Percentiles rank a stretch among this genome's conserved stretches.
Evolutionary conservation across 1,140 invertebrate genomes (phyloP).

Genomic region (Glossosoma conforme): DNA sequence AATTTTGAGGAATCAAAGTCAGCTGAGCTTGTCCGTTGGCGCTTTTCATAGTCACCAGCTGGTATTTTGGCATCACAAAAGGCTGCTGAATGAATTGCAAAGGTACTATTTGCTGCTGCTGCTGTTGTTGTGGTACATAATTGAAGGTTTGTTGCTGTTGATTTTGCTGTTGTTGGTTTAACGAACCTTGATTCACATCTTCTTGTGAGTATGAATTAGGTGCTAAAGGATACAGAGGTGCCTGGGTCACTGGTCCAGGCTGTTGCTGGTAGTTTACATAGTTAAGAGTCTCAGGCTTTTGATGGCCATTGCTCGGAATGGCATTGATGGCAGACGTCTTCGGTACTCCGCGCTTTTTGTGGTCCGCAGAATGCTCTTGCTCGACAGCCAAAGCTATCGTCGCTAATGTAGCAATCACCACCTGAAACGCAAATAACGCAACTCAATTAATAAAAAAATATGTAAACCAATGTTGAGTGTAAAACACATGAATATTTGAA

Average conservation of each 20-base stretch:
- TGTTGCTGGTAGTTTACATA: slow-evolving; percentile 14
- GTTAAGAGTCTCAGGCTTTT: slow-evolving; percentile 19
- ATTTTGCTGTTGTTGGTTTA: neutral
- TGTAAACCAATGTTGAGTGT: too few species aligned
- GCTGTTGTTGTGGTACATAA: slow-evolving; percentile 4
- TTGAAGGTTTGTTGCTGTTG: slow-evolving; percentile 17
- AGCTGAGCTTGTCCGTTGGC: slow-evolving; percentile 27
- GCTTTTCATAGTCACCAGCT: slow-evolving; percentile 23
- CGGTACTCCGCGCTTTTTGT: slow-evolving; percentile 16
- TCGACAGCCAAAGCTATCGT: slow-evolving; percentile 19
- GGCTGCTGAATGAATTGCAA: slow-evolving; percentile 15
- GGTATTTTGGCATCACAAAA: slow-evolving; percentile 17
- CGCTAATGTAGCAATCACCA: slow-evolving; percentile 7
- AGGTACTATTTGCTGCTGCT: slow-evolving; percentile 14
- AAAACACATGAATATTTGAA: too few species aligned
- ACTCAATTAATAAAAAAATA: too few species aligned
- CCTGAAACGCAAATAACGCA: slow-evolving; percentile 8
- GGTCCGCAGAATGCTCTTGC: slow-evolving; percentile 4
- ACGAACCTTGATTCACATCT: too few species aligned
- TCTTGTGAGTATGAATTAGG: slow-evolving; percentile 20
- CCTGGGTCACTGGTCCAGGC: slow-evolving; percentile 2
- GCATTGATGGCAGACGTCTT: slow-evolving; percentile 18
- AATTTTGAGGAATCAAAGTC: slow-evolving; percentile 21
- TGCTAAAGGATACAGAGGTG: slow-evolving; percentile 19
- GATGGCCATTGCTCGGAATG: slow-evolving; percentile 19